Percentiles rank a stretch among this genome's conserved stretches.
Evolutionary conservation across 2,113 vertebrate species (phyloP).

Genomic region (Ammospiza nelsoni): DNA sequence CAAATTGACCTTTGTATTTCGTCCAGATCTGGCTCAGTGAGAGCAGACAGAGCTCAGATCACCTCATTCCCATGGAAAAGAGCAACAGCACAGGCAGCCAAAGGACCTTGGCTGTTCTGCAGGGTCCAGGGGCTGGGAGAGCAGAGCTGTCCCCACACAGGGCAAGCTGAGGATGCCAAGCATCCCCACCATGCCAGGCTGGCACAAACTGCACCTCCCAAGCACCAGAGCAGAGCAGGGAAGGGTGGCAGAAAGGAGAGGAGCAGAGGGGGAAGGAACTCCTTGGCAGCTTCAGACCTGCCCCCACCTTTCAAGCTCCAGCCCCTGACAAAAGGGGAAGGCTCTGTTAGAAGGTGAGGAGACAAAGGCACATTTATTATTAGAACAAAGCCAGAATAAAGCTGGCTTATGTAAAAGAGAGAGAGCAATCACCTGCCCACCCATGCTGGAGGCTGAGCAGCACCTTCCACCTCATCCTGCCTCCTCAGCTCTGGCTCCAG

Average conservation of each 20-base stretch:
- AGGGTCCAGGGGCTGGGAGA: neutral
- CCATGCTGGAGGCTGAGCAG: neutral
- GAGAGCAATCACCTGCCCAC: constrained; percentile 22
- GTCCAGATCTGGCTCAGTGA: neutral
- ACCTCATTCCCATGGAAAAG: neutral
- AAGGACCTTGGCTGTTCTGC: rapidly evolving
- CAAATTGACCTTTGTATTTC: neutral
- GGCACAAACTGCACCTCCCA: neutral
- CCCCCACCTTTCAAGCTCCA: neutral
- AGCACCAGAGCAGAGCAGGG: neutral
- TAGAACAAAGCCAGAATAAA: constrained; percentile 31
- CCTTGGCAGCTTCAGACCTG: neutral
- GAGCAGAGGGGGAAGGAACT: neutral
- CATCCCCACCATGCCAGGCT: rapidly evolving
- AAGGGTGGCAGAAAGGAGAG: neutral
- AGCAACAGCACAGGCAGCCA: rapidly evolving
- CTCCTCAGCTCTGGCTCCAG: neutral
- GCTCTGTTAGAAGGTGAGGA: neutral
- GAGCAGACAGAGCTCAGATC: neutral
- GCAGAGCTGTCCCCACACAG: rapidly evolving
- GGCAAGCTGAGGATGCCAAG: neutral
- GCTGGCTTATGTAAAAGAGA: neutral
- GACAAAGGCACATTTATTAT: neutral
- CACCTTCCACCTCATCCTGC: neutral
- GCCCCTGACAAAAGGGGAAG: neutral